Evolutionary conservation across 1,140 invertebrate species (phyloP), one percentile per base, ranked within the genome.

Genomic region (Aporrectodea caliginosa): DNA sequence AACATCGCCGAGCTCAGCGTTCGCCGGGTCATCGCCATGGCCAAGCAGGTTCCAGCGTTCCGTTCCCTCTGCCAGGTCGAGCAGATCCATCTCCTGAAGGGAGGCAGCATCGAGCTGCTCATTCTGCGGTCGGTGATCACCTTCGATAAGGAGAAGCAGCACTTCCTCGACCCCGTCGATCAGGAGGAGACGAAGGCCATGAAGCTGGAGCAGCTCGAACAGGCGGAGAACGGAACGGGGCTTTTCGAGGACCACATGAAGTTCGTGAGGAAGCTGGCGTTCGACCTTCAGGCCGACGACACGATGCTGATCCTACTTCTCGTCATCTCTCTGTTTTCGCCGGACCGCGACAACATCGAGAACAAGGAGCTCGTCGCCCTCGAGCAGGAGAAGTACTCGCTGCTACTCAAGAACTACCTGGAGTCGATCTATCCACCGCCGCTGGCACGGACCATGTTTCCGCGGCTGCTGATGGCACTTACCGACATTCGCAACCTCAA

Each of bases 401-500:
- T 87, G 22, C 83, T 90, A 1, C 83, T 91, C 35, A 84, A 87
- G 77, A 86, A 86, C 29, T 91, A 91, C 82, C 85, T 90, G 77
- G 84, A 86, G 70, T 90, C 89, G 84, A 86, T 87, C 35, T 89
- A 88, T 81, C 88, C 89, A n/a, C 75, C 82, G 34, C 82, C 84
- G 34, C 79, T 84, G 30, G 87, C 88, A 29, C 78, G 85, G 33
- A 81, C 84, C 43, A 81, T 90, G 74, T 91, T 89, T 82, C 88
- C 90, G n/a, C 89, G 90, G 82, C 84, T 90, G 72, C 84, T 90
- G 27, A 87, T 90, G 83, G 90, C 89, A 82, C 84, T 90, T 32
- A 87, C 88, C 22, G 90, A 91, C 84, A 87, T 91, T 77, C 86
- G 90, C 32, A 90, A 91, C 83, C 84, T 91, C 76, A 90, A 89